phyloP scores from a whole-genome alignment of 2,888 invertebrate species.

The Apomyelois bistriatella region DNA sequence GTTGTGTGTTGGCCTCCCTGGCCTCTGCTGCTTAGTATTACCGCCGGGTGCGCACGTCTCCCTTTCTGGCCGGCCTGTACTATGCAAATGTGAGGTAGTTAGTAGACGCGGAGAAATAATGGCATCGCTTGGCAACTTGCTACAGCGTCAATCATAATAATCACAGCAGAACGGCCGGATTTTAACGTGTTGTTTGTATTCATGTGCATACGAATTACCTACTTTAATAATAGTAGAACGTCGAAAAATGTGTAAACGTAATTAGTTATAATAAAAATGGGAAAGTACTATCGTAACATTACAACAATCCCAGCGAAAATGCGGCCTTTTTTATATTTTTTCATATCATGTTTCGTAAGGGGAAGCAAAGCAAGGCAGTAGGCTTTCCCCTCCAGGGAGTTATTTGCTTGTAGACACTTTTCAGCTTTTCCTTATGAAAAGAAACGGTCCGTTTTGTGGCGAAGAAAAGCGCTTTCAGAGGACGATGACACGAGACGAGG shows the following conservation, averaged over 20 bases:
- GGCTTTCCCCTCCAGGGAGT: slow-evolving; percentile 76
- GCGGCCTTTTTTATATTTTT: slow-evolving; percentile 58
- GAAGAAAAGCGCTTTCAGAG: slow-evolving; percentile 79
- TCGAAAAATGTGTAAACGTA: neutral
- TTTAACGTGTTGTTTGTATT: slow-evolving; percentile 25
- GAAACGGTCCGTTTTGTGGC: slow-evolving; percentile 78
- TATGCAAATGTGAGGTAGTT: slow-evolving; percentile 70
- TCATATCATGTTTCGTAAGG: slow-evolving; percentile 58
- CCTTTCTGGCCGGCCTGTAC: slow-evolving; percentile 34
- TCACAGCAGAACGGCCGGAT: slow-evolving; percentile 46
- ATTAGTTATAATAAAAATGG: neutral
- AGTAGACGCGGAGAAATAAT: slow-evolving; percentile 55
- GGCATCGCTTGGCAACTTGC: slow-evolving; percentile 58
- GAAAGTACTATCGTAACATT: slow-evolving; percentile 28
- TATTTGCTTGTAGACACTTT: slow-evolving; percentile 80
- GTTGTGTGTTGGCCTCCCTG: slow-evolving; percentile 37
- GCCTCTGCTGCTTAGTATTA: slow-evolving; percentile 29
- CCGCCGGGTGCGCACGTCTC: slow-evolving; percentile 23
- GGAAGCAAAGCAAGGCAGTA: slow-evolving; percentile 74
- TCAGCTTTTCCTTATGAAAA: slow-evolving; percentile 79
- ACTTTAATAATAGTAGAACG: neutral
- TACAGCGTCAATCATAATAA: slow-evolving; percentile 62
- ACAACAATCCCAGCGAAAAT: slow-evolving; percentile 38
- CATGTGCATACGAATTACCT: slow-evolving; percentile 10
- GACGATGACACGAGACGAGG: slow-evolving; percentile 79